Conservation (phyloP, 2,888 invertebrate genomes). For the Meandrusa payeni region DNA sequence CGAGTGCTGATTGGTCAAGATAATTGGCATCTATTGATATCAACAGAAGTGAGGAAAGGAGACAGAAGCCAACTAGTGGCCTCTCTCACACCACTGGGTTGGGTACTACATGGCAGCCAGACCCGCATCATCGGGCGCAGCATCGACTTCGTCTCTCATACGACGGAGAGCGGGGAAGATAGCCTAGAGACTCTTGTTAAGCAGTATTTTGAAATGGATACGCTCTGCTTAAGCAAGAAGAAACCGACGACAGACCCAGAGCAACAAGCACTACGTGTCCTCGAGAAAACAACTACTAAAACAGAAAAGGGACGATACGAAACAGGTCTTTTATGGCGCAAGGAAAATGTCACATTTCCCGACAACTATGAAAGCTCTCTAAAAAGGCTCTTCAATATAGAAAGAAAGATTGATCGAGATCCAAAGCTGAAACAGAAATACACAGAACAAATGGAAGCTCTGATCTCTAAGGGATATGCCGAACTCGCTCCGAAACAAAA, state of each 20-base stretch:
- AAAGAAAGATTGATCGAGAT: constrained; percentile 7
- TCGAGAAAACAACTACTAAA: background rate
- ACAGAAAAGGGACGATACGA: constrained; percentile 4
- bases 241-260: constrained; percentile 15
- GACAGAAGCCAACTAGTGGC: constrained; percentile 11
- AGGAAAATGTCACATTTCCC: constrained; percentile 1
- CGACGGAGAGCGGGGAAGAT: background rate
- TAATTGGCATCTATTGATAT: constrained; percentile 24
- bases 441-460: background rate
- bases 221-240: background rate
- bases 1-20: constrained; percentile 20
- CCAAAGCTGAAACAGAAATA: constrained; percentile 13
- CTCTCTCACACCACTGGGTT: constrained; percentile 24
- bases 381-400: constrained; percentile 4
- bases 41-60: constrained; percentile 10
- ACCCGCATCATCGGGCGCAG: no score
- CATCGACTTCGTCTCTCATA: background rate
- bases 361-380: constrained; percentile 7
- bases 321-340: constrained; percentile 14
- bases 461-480: constrained; percentile 13
- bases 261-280: background rate
- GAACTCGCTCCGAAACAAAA: constrained; percentile 11
- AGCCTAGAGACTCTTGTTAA: background rate
- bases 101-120: constrained; percentile 22
- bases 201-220: background rate